These are phyloP conservation scores for Conistra vaccinii DNA, from an alignment of 2,888 invertebrate genomes.

Conservation along the genomic window DNA sequence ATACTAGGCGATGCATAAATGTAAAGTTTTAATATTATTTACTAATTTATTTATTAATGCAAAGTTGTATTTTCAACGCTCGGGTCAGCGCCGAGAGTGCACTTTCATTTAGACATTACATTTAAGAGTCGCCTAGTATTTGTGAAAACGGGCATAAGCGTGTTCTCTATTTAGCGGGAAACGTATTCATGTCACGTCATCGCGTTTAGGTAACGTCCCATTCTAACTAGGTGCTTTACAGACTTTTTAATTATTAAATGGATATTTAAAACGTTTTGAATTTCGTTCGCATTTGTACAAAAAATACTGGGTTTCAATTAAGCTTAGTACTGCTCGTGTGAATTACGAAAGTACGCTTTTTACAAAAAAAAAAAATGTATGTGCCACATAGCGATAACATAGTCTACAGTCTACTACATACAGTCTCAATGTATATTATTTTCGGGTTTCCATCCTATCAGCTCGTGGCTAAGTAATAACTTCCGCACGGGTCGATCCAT, in stretches of 20 bases:
- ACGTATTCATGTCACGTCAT: conserved; percentile 79
- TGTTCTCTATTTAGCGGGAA: conserved; percentile 69
- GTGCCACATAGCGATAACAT: neutral
- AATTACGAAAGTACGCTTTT: conserved; percentile 5
- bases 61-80: neutral
- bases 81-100: neutral
- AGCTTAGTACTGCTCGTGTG: conserved; percentile 7
- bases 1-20: neutral
- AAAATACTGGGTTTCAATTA: conserved; percentile 29
- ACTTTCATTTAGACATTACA: neutral
- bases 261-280: conserved; percentile 58
- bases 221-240: conserved; percentile 60
- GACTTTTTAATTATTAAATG: conserved; percentile 74
- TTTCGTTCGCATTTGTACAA: conserved; percentile 25
- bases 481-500: too few relatives aligned
- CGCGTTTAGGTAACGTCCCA: conserved; percentile 76
- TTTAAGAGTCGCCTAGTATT: neutral
- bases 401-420: too few relatives aligned
- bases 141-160: conserved; percentile 24
- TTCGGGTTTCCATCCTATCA: neutral
- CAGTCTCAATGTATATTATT: neutral
- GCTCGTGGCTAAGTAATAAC: too few relatives aligned
- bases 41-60: neutral
- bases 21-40: neutral
- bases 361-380: neutral